Evolutionary conservation across 2,888 invertebrate species (phyloP).

Genomic region (Nomada ferruginata): DNA sequence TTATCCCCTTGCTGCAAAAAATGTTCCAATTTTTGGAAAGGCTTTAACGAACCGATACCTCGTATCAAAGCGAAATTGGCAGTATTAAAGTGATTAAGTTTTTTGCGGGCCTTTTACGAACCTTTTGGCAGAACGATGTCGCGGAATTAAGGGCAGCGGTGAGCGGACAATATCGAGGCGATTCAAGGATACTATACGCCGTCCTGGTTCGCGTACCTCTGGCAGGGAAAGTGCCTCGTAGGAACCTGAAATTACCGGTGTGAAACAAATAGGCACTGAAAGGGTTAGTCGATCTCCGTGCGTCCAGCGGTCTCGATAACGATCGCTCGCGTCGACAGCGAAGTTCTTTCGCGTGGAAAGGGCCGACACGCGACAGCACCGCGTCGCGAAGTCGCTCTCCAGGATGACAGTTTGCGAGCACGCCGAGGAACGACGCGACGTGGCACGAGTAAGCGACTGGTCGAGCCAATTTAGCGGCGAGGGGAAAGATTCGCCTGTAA

Average conservation of each 20-base stretch:
- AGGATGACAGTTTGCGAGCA: neutral
- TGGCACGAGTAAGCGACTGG: constrained; percentile 23
- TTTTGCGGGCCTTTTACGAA: neutral
- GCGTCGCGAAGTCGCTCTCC: constrained; percentile 20
- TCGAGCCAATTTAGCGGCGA: constrained; percentile 50
- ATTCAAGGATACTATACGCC: too few species aligned
- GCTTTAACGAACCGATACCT: constrained; percentile 26
- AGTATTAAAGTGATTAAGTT: neutral
- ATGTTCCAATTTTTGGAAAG: constrained; percentile 15
- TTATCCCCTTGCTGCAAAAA: constrained; percentile 2
- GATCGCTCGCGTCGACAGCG: constrained; percentile 22
- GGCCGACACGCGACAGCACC: constrained; percentile 25
- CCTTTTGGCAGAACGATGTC: neutral
- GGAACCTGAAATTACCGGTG: too few species aligned
- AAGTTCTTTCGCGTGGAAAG: neutral
- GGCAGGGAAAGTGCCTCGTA: neutral
- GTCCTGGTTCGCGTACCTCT: neutral
- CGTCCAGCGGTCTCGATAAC: neutral
- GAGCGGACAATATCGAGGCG: neutral
- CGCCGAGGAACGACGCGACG: neutral
- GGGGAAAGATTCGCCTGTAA: constrained; percentile 36
- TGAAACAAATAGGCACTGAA: neutral
- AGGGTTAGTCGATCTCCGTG: constrained; percentile 21
- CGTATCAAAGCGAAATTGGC: constrained; percentile 27
- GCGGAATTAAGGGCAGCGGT: neutral